Evolutionary conservation across 2,888 invertebrate species (phyloP), one percentile per base, ranked within the genome.

Genomic region (Neoascia interrupta): DNA sequence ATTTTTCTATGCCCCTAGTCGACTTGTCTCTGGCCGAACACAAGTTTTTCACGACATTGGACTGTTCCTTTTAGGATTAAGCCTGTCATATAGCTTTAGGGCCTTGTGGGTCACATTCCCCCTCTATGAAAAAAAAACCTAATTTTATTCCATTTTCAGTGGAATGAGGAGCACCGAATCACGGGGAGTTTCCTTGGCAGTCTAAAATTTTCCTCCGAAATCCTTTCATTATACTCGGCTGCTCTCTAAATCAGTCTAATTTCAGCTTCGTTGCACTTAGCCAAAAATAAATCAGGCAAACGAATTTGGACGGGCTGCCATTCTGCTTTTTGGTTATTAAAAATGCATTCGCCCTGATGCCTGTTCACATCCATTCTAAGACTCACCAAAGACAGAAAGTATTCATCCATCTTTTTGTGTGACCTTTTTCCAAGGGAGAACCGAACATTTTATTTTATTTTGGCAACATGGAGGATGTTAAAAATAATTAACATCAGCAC

Each of bases 311-410:
- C 53, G 10, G 37, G 10, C 31, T 70, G 37, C 47, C 66, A 54
- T n/a, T n/a, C 34, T 66, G 54, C 79, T 45, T 56, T 79, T 79
- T 73, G 66, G 37, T 64, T 79, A 73, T 79, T 79, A 79, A 79
- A 73, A 73, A 79, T 79, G 3, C 61, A 68, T 73, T 73, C 49
- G n/a, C 73, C n/a, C 54, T 51, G 37, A 51, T 51, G 13, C 41
- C 1, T 16, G 19, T 1, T 1, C 8, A 21, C 15, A 15, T 41
- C 13, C 13, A 16, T 56, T 31, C 11, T 34, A 39, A 37, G 39
- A n/a, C 28, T 23, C 61, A 26, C 49, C 63, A 56, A 43, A 41
- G 39, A 37, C 54, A 51, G 51, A 60, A 47, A 72, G 28, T 34
- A 13, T 37, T 28, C 56, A 56, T 41, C 53, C 64, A 64, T 58